A percentile compares a stretch with the other conserved stretches of the same genome.
Evolutionary conservation across 2,888 invertebrate species (phyloP).

Genomic region (Ochropleura leucogaster): DNA sequence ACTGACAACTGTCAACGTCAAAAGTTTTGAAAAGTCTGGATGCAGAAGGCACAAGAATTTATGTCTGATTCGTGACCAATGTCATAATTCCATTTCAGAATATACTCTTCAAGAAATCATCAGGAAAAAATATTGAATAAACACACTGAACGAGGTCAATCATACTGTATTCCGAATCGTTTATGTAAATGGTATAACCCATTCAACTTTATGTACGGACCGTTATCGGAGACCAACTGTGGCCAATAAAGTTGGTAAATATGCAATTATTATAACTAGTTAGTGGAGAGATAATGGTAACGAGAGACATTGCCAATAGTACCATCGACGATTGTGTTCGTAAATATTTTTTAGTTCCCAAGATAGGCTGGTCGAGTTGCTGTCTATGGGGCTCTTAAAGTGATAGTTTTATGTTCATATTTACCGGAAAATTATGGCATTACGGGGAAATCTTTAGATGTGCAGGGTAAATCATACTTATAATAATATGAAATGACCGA

Average conservation of each 20-base stretch:
- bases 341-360: conserved; percentile 44
- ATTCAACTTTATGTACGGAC: conserved; percentile 62
- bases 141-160: conserved; percentile 39
- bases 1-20: background rate
- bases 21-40: background rate
- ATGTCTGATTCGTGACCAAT: background rate
- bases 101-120: background rate
- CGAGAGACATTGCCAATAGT: conserved; percentile 37
- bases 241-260: conserved; percentile 65
- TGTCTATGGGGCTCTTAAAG: conserved; percentile 17
- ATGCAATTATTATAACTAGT: conserved; percentile 65
- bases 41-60: background rate
- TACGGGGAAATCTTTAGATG: background rate
- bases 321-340: conserved; percentile 34
- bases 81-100: background rate
- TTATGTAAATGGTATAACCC: conserved; percentile 63
- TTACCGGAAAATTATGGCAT: background rate
- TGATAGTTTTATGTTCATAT: conserved; percentile 4
- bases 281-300: conserved; percentile 53
- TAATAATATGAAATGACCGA: background rate
- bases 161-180: conserved; percentile 57
- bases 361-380: conserved; percentile 22
- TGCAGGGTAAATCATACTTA: background rate
- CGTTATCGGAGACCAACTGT: conserved; percentile 62
- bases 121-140: conserved; percentile 23